Evolutionary conservation across 2,113 vertebrate species (phyloP).

Genomic region (Eulacestoma nigropectus): DNA sequence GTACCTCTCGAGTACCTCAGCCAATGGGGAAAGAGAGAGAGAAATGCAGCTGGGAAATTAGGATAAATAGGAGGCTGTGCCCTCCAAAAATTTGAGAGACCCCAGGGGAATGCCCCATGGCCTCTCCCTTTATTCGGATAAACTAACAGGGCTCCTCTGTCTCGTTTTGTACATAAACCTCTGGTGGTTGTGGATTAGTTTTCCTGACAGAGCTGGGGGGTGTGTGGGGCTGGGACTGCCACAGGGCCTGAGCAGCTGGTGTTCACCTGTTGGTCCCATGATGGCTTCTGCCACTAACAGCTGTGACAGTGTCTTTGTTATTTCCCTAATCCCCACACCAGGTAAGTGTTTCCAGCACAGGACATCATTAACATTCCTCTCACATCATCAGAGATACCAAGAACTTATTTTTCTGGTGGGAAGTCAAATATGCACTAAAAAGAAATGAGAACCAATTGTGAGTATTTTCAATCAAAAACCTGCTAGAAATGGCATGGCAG

Average conservation of each 20-base stretch:
- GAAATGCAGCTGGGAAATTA: too few species aligned
- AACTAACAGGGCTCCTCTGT: too few species aligned
- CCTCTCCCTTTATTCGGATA: too few species aligned
- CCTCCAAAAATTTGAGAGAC: too few species aligned
- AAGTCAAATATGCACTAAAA: not conserved
- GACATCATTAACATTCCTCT: not conserved
- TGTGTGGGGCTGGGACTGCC: not conserved
- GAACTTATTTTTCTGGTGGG: not conserved
- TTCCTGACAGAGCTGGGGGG: too few species aligned
- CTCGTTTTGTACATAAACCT: too few species aligned
- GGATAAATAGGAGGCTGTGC: too few species aligned
- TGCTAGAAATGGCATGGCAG: not conserved
- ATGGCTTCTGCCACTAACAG: not conserved
- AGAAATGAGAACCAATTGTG: rapidly evolving
- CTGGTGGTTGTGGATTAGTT: too few species aligned
- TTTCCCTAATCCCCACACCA: not conserved
- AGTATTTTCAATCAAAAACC: not conserved
- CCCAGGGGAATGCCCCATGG: too few species aligned
- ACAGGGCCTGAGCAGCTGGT: not conserved
- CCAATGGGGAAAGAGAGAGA: too few species aligned
- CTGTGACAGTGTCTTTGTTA: rapidly evolving
- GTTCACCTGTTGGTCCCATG: not conserved
- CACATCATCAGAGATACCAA: not conserved
- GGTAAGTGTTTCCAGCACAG: not conserved
- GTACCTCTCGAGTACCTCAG: too few species aligned